These are phyloP conservation scores for Entomobrya proxima DNA, from an alignment of 2,888 invertebrate genomes.

Conservation along the genomic window DNA sequence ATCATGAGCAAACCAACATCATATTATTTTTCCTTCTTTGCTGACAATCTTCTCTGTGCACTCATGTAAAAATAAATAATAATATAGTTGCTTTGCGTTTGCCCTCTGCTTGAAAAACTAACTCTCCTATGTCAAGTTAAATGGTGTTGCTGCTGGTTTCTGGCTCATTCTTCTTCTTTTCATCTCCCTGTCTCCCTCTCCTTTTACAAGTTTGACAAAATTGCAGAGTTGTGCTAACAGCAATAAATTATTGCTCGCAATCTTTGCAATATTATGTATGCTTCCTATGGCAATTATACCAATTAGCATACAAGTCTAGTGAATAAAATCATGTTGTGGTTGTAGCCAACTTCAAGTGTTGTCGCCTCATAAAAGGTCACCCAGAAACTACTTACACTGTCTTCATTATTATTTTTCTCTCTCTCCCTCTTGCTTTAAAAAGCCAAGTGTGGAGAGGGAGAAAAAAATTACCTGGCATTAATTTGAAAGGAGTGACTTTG, in stretches of 20 bases:
- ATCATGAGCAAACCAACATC: constrained; percentile 25
- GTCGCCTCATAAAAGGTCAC: constrained; percentile 67
- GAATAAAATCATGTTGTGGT: constrained; percentile 59
- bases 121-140: background rate
- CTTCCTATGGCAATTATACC: constrained; percentile 62
- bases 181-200: constrained; percentile 12
- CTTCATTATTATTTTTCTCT: constrained; percentile 16
- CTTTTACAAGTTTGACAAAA: constrained; percentile 63
- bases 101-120: too few species aligned
- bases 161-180: background rate
- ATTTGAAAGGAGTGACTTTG: constrained; percentile 54
- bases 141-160: constrained; percentile 34
- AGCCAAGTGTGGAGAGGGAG: background rate
- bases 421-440: background rate
- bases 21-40: background rate
- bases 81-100: background rate
- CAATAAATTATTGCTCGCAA: constrained; percentile 62
- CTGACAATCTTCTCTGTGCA: background rate
- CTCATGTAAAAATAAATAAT: background rate
- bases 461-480: background rate
- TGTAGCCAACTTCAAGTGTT: constrained; percentile 26
- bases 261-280: constrained; percentile 58
- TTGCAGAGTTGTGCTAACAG: constrained; percentile 53
- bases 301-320: constrained; percentile 61
- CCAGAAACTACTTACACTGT: constrained; percentile 44